phyloP scores from a whole-genome alignment of 2,888 invertebrate genomes.

The Parelbella ahira region DNA sequence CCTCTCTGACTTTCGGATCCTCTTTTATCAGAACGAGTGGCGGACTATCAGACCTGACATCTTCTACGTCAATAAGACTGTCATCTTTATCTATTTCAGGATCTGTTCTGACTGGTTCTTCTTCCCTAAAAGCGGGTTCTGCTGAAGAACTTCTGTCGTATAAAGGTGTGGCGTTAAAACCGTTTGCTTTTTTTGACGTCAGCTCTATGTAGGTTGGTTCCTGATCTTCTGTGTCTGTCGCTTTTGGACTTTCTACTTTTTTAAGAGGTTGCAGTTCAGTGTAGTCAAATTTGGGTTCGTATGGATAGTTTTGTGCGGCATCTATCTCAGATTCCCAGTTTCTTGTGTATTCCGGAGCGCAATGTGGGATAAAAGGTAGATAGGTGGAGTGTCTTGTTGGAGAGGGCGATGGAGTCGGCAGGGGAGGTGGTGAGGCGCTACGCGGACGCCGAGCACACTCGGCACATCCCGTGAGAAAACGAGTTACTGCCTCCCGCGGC shows the following conservation, averaged over 20 bases:
- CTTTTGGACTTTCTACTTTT: constrained; percentile 67
- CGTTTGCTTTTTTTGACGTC: constrained; percentile 61
- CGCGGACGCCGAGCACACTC: constrained; percentile 93
- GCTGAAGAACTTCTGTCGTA: constrained; percentile 55
- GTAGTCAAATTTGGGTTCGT: constrained; percentile 67
- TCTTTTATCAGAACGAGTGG: constrained; percentile 40
- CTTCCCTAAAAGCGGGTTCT: constrained; percentile 59
- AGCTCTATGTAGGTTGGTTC: constrained; percentile 73
- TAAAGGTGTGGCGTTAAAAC: constrained; percentile 47
- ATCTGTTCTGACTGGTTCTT: constrained; percentile 67
- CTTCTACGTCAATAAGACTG: constrained; percentile 74
- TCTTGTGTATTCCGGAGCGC: constrained; percentile 67
- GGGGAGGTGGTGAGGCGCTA: constrained; percentile 81
- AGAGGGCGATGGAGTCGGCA: constrained; percentile 73
- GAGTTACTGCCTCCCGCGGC: constrained; percentile 97
- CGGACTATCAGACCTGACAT: constrained; percentile 61
- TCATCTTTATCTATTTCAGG: constrained; percentile 75
- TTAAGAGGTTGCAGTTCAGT: constrained; percentile 67
- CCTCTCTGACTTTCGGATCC: constrained; percentile 35
- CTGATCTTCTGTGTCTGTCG: constrained; percentile 47
- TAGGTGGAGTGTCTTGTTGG: constrained; percentile 69
- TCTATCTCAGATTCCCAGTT: constrained; percentile 79
- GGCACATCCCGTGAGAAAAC: constrained; percentile 95
- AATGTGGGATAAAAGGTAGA: constrained; percentile 67
- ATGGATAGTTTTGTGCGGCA: constrained; percentile 65